Conservation (phyloP, 2,888 invertebrate species). For the Drosophila macrospina region DNA sequence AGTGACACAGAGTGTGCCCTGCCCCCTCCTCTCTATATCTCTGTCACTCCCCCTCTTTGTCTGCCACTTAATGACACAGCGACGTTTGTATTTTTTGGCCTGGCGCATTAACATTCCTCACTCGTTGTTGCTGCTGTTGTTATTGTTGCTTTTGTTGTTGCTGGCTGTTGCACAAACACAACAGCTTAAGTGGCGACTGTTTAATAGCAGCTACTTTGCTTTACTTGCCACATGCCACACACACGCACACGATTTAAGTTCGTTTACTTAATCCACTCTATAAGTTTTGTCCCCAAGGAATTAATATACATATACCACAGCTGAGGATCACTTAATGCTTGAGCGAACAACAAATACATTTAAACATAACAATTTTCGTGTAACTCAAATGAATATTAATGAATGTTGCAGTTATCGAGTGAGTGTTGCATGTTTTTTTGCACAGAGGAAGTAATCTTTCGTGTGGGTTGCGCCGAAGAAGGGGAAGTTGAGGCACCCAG, state of each 20-base stretch:
- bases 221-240: slow-evolving; percentile 40
- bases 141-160: slow-evolving; percentile 34
- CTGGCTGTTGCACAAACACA: slow-evolving; percentile 62
- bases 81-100: slow-evolving; percentile 68
- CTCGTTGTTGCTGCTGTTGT: slow-evolving; percentile 28
- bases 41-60: background rate
- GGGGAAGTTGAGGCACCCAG: background rate
- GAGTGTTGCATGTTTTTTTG: slow-evolving; percentile 15
- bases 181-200: slow-evolving; percentile 61
- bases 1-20: slow-evolving; percentile 50
- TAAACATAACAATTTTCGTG: slow-evolving; percentile 16
- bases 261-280: slow-evolving; percentile 51
- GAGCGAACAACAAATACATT: background rate
- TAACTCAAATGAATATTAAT: slow-evolving; percentile 37
- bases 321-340: slow-evolving; percentile 42
- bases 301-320: background rate
- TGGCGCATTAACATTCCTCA: slow-evolving; percentile 75
- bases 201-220: slow-evolving; percentile 55
- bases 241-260: slow-evolving; percentile 17
- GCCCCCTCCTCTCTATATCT: background rate
- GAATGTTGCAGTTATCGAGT: slow-evolving; percentile 11
- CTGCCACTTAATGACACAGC: slow-evolving; percentile 64
- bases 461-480: background rate
- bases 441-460: slow-evolving; percentile 26
- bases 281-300: slow-evolving; percentile 41